Percentiles rank a stretch among this genome's conserved stretches.
These are phyloP conservation scores for Drosophila orosa DNA, from an alignment of 1,140 invertebrate species.

Conservation along the genomic window DNA sequence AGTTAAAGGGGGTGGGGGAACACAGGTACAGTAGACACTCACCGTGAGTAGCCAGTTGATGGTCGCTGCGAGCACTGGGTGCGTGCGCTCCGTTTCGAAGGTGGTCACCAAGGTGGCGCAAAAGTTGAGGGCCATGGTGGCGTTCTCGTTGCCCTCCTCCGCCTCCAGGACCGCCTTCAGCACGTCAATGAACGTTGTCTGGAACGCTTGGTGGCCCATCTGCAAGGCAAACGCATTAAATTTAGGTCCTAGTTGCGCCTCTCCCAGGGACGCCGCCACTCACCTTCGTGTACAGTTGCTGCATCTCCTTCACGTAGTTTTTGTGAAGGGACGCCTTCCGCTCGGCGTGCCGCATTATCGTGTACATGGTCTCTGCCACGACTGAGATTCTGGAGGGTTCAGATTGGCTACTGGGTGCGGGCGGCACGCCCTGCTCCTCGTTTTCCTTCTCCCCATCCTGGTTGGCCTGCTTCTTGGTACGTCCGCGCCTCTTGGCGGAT, in stretches of 20 bases:
- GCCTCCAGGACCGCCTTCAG: constrained; percentile 86
- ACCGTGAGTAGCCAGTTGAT: constrained; percentile 85
- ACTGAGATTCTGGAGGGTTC: neutral
- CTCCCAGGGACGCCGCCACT: constrained; percentile 1
- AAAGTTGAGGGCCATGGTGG: constrained; percentile 88
- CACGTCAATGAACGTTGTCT: constrained; percentile 85
- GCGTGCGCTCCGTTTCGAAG: constrained; percentile 85
- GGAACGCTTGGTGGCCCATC: constrained; percentile 85
- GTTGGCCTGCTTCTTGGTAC: constrained; percentile 12
- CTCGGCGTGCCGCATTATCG: constrained; percentile 87
- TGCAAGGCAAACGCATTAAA: constrained; percentile 45
- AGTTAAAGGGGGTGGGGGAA: neutral
- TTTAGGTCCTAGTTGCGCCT: neutral
- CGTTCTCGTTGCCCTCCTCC: constrained; percentile 87
- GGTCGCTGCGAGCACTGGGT: constrained; percentile 86
- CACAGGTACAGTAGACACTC: constrained; percentile 58
- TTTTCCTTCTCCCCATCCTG: constrained; percentile 56
- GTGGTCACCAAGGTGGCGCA: constrained; percentile 87
- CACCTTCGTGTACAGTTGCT: constrained; percentile 86
- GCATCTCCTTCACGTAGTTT: constrained; percentile 87
- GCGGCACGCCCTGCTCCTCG: constrained; percentile 7
- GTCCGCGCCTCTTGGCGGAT: constrained; percentile 6
- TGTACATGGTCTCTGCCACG: constrained; percentile 50
- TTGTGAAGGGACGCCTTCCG: constrained; percentile 87
- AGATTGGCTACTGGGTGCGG: neutral